Evolutionary conservation across 2,797 vertebrate species (phyloP), one percentile per base, ranked within the genome.

Genomic region (Sebastes minor): DNA sequence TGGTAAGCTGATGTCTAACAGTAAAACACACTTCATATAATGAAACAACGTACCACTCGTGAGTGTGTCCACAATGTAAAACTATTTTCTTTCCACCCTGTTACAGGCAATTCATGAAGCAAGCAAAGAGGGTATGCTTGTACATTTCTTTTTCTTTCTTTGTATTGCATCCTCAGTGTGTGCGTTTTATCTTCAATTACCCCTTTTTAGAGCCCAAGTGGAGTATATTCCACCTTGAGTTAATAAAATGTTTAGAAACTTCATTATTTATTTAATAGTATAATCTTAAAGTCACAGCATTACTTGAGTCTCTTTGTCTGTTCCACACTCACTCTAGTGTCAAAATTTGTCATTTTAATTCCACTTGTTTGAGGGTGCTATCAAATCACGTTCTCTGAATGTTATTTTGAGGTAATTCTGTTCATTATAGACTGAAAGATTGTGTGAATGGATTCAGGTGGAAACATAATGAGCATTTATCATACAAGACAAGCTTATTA

Each of bases 101-200:
- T 89, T 71, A 90, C 95, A 99, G 99, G 89, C 87, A 73, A 55
- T 97, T 86, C 95, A 96, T 95, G 95, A 95, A 80, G 86, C 95
- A 88, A 95, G 82, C 89, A 94, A 94, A 94, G 95, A 97, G 89
- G 98, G 99, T 99, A 96, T 87, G 95, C 76, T 52, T 85, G 1
- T 23, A 60, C 2, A 77, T 62, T 66, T 57, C 1, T 35, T 32
- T 67, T 25, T 59, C 12, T 70, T 55, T 12, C 53, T 78, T 71
- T 80, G 18, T 30, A 4, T 55, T 87, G 12, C 4, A 22, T 69
- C 20, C 2, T 78, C 10, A 63, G 1, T 56, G 23, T 49, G 2
- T 25, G 9, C 78, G 8, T 68, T 46, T 74, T 8, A 20, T 75
- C 3, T 35, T 73, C 33, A 68, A 0, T 69, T 16, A 30, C 6